Base-by-base conservation (phyloP, 2,113 vertebrate genomes). In the Pelecanus crispus region DNA sequence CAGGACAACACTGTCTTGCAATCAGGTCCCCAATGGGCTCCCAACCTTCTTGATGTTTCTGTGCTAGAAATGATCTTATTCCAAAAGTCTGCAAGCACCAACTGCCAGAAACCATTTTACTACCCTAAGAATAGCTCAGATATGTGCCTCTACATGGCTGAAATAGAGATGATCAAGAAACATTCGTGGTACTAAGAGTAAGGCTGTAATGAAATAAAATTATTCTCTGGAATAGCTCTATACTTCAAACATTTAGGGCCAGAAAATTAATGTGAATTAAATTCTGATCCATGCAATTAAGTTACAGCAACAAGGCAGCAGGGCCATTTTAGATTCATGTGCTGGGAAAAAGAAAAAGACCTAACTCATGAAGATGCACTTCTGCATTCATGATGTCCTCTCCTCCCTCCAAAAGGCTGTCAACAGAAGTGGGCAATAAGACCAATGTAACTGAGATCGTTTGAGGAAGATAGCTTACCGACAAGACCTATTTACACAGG, bases 221-320 rank as follows among this genome's bases (percentile, higher is more conserved):
- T 44, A 77, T 72, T 88, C 91, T 91, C 72, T 82, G 87, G 82
- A 88, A 63, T 81, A 96, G 73, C 47, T 82, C 65, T 92, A 58
- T 20, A 88, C 82, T 91, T 95, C 73, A 86, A 77, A 73, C 8
- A 82, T 80, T 84, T 80, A n/a, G 38, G 58, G 25, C 17, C 53
- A 83, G n/a, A 90, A 94, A 75, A 73, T 50, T 44, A 68, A 94
- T 22, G 42, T 58, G 68, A 85, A 95, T 77, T 93, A 68, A 85
- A 94, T 94, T 93, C 49, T 78, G 44, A 94, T 68, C 26, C 29
- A 49, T 36, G 28, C 31, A 92, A 94, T 94, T 74, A 90, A 91
- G 45, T 42, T 94, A 86, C 11, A 52, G 65, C 58, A 87, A 86
- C 24, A 77, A 86, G 73, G 22, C 49, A 95, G 45, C 26, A 63